Conservation (phyloP, 2,113 vertebrate species). For the Oryzias woworae region DNA sequence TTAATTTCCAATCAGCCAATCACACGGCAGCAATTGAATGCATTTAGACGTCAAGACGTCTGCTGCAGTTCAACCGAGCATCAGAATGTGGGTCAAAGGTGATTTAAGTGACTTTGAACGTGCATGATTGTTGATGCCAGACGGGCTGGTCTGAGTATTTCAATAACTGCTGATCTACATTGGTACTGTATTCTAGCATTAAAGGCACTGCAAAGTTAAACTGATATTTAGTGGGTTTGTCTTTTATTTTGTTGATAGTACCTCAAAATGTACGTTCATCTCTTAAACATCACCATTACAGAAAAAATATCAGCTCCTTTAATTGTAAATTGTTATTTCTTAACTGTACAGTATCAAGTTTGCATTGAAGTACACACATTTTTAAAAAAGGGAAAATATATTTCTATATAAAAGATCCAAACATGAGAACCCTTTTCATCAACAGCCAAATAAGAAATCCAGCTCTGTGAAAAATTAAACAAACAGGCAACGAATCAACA, state of each 20-base stretch:
- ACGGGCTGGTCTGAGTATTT: no score
- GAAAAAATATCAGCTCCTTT: slow-evolving; percentile 65
- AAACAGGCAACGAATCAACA: slow-evolving; percentile 9
- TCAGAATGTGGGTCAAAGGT: no score
- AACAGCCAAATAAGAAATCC: slow-evolving; percentile 33
- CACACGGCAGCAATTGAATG: no score
- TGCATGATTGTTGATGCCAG: no score
- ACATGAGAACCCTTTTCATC: slow-evolving; percentile 45
- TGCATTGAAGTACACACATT: slow-evolving; percentile 43
- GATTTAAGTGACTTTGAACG: no score
- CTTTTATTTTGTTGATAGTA: slow-evolving; percentile 26
- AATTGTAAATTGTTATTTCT: slow-evolving; percentile 58
- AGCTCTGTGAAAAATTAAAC: slow-evolving; percentile 20
- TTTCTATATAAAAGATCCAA: slow-evolving; percentile 44
- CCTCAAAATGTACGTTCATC: slow-evolving; percentile 28
- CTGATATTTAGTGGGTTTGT: slow-evolving; percentile 26
- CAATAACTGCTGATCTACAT: slow-evolving; percentile 40
- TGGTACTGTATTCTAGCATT: slow-evolving; percentile 70
- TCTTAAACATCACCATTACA: slow-evolving; percentile 41
- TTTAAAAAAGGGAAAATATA: slow-evolving; percentile 50
- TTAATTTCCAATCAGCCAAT: no score
- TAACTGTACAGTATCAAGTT: slow-evolving; percentile 65
- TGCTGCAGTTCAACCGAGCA: no score
- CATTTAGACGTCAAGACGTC: no score
- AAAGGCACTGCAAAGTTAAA: slow-evolving; percentile 57